Evolutionary conservation across 2,888 invertebrate species (phyloP), one percentile per base, ranked within the genome.

Genomic region (Drosophila birchii): DNA sequence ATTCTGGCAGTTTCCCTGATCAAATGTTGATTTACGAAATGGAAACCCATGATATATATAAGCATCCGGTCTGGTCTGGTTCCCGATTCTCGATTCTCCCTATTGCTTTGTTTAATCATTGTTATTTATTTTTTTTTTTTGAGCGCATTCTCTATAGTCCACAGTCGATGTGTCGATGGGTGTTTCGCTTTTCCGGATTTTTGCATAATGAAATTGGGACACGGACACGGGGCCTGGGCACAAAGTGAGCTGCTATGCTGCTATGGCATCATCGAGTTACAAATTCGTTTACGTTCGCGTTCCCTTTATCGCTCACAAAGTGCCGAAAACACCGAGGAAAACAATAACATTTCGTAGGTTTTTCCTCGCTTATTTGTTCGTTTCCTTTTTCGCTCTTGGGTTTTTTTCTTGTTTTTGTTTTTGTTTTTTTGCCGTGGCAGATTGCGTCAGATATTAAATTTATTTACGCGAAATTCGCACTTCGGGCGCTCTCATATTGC

Each of bases 371-470:
- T 51, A 18, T 47, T 51, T 58, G 34, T 34, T 34, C 32, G 49
- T 54, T 39, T 36, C 11, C 29, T 56, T 39, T 63, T 39, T 29
- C 36, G 47, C 47, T 60, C 26, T 63, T 38, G 41, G 60, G 41
- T 26, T 59, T 29, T 29, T 1, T 29, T 57, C 49, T 23, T 5
- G 12, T 20, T 20, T 41, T 44, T 23, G 67, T 64, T 4, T 20
- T 20, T 20, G 18, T 44, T 23, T 70, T 64, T 75, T 81, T 80
- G 63, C 67, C 68, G 58, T 56, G 63, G 76, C 87, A 85, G 87
- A 82, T 82, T 85, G 87, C 74, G 81, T 75, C 81, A 78, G 78
- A 85, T 82, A 80, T 87, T 80, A 79, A 82, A 87, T 85, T 87
- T 85, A 79, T 85, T 87, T 80, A 75, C 72, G 67, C 59, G 70